Evolutionary conservation across 1,140 invertebrate genomes (phyloP).

Genomic region (Laupala kohalensis): DNA sequence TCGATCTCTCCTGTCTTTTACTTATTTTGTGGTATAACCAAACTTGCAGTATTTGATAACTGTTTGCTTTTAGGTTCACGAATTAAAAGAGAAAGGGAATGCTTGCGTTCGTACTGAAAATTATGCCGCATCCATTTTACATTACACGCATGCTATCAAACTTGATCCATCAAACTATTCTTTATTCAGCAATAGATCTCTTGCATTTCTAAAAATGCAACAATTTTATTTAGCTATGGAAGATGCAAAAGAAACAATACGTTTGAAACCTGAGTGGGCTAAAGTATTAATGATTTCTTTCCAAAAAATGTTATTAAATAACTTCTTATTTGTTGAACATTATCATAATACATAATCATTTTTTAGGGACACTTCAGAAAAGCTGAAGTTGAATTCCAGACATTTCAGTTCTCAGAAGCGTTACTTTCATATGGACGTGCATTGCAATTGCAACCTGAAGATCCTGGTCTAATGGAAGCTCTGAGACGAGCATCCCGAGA

Average conservation of each 20-base stretch:
- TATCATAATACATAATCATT: background rate
- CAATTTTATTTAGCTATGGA: slow-evolving; percentile 62
- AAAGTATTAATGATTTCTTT: slow-evolving; percentile 40
- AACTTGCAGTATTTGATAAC: too few relatives aligned
- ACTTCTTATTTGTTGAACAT: too few relatives aligned
- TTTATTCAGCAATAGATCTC: slow-evolving; percentile 65
- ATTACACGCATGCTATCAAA: slow-evolving; percentile 69
- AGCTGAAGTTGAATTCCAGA: slow-evolving; percentile 61
- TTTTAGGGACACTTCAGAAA: slow-evolving; percentile 62
- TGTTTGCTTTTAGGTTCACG: slow-evolving; percentile 24
- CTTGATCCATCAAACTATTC: slow-evolving; percentile 53
- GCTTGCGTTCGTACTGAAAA: slow-evolving; percentile 57
- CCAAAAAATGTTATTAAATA: background rate
- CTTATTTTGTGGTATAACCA: too few relatives aligned
- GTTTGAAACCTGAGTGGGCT: slow-evolving; percentile 60
- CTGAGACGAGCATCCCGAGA: slow-evolving; percentile 45
- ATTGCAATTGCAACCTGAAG: slow-evolving; percentile 50
- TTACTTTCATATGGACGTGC: slow-evolving; percentile 56
- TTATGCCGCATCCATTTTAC: slow-evolving; percentile 59
- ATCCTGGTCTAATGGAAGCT: slow-evolving; percentile 47
- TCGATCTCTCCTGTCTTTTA: too few relatives aligned
- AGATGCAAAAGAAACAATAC: slow-evolving; percentile 63
- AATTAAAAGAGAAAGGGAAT: slow-evolving; percentile 60
- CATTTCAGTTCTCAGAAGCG: slow-evolving; percentile 52
- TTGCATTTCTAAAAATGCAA: slow-evolving; percentile 61